Conservation (phyloP, 2,888 invertebrate species). For the Biston stratarius region DNA sequence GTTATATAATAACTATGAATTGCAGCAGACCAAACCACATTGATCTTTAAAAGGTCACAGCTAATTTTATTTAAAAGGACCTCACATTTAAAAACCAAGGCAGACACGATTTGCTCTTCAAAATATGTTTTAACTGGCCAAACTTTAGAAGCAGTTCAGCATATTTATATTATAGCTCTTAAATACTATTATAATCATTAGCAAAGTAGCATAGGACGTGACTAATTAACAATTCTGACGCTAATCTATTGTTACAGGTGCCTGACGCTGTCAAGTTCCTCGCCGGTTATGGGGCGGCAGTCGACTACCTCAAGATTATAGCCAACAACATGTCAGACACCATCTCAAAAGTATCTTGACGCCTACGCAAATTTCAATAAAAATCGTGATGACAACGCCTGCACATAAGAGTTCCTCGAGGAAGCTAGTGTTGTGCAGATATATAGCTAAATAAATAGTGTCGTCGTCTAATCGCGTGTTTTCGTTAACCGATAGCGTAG, state of each 20-base stretch:
- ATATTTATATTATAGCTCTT: constrained; percentile 18
- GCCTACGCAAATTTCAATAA: constrained; percentile 12
- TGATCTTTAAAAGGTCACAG: constrained; percentile 12
- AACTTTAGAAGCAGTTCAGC: not conserved
- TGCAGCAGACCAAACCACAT: not conserved
- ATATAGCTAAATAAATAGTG: constrained; percentile 60
- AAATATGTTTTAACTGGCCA: constrained; percentile 3
- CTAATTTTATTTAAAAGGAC: constrained; percentile 22
- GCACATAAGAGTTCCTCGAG: constrained; percentile 54
- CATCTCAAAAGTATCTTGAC: constrained; percentile 65
- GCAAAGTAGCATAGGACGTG: constrained; percentile 50
- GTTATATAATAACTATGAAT: not conserved
- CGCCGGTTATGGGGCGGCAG: constrained; percentile 77
- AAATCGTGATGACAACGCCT: constrained; percentile 21
- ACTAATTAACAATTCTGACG: constrained; percentile 58
- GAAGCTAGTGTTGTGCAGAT: constrained; percentile 66
- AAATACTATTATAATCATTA: constrained; percentile 47
- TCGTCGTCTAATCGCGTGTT: constrained; percentile 61
- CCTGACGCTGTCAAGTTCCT: constrained; percentile 75
- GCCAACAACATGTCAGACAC: constrained; percentile 55
- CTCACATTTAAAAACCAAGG: constrained; percentile 14
- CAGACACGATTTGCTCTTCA: constrained; percentile 11
- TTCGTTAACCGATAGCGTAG: constrained; percentile 70
- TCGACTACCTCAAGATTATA: constrained; percentile 65
- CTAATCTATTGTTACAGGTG: constrained; percentile 77